phyloP scores from a whole-genome alignment of 2,888 invertebrate species.

The Alcis repandata region DNA sequence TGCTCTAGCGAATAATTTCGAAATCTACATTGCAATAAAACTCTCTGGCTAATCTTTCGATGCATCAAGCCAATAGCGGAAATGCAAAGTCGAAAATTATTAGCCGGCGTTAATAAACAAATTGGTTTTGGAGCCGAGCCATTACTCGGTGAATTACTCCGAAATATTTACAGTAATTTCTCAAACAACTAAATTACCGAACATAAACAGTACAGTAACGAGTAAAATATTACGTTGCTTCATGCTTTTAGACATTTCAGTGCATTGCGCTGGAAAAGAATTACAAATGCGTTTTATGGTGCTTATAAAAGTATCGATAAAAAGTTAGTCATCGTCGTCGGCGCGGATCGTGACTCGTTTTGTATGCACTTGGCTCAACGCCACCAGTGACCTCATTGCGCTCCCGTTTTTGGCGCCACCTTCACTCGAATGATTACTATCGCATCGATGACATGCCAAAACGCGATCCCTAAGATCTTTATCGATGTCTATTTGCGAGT shows the following conservation, averaged over 20 bases:
- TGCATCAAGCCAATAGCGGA: constrained; percentile 56
- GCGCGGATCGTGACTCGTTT: constrained; percentile 59
- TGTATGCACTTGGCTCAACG: constrained; percentile 78
- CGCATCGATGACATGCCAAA: constrained; percentile 79
- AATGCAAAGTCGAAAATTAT: constrained; percentile 56
- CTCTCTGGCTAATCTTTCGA: constrained; percentile 53
- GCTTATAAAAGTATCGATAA: constrained; percentile 59
- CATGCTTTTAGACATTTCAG: constrained; percentile 46
- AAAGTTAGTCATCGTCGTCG: constrained; percentile 60
- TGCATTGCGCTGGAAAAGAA: constrained; percentile 41
- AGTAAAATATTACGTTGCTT: constrained; percentile 42
- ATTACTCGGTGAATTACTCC: constrained; percentile 56
- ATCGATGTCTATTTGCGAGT: constrained; percentile 66
- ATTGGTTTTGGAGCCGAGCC: constrained; percentile 64
- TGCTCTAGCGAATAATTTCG: constrained; percentile 68
- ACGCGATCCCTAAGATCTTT: constrained; percentile 59
- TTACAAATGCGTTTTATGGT: constrained; percentile 46
- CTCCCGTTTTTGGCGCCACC: constrained; percentile 80
- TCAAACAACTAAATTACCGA: constrained; percentile 52
- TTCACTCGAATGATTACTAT: constrained; percentile 71
- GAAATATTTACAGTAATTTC: constrained; percentile 60
- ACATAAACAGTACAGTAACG: constrained; percentile 10
- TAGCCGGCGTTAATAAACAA: constrained; percentile 50
- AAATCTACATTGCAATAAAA: constrained; percentile 66
- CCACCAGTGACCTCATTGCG: constrained; percentile 81